Base-by-base conservation (phyloP, 2,797 vertebrate species). In the Dromococcyx pavoninus region DNA sequence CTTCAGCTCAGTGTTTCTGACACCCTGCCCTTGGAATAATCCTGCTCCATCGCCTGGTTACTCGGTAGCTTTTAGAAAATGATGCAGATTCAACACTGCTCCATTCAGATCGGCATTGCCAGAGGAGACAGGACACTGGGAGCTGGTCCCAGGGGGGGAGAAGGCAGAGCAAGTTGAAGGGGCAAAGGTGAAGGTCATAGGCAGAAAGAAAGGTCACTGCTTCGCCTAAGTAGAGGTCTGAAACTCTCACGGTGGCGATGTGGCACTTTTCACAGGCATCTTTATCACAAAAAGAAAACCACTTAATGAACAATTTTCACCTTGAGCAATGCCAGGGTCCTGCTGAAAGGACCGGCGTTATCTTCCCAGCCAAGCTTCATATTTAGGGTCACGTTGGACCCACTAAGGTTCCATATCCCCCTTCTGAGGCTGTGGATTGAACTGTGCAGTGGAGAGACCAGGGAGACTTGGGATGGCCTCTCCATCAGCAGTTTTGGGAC, bases 391-490 rank as follows among this genome's bases (percentile, higher is more conserved):
- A 43, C 30, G 17, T 28, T 1, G 7, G 56, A 17, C 46, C 22
- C 14, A 5, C 33, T 51, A 30, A 41, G 41, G 32, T 86, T 74
- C n/a, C 8, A 11, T 28, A 24, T 23, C 13, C 4, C 39, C 46
- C 11, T 51, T 86, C 65, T 33, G 51, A 66, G 58, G 11, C 61
- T 51, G 15, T 70, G 43, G 39, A 16, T 85, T 0, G 3, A 76
- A 25, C 32, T 0, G 0, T 21, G 30, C 25, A 35, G 24, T 1
- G 0, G 50, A 51, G 8, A 18, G 13, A 69, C 50, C 30, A 1
- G 0, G 58, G 17, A 78, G 35, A 35, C 17, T 37, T 69, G 74
- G 41, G 27, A 22, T 37, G 44, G 28, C 60, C 17, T 70, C 65
- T 64, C 33, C 44, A 43, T 66, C 41, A 71, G 33, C 3, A 5